A percentile compares a stretch with the other conserved stretches of the same genome.
phyloP scores from a whole-genome alignment of 2,888 invertebrate genomes.

The Plebejus melissa region DNA sequence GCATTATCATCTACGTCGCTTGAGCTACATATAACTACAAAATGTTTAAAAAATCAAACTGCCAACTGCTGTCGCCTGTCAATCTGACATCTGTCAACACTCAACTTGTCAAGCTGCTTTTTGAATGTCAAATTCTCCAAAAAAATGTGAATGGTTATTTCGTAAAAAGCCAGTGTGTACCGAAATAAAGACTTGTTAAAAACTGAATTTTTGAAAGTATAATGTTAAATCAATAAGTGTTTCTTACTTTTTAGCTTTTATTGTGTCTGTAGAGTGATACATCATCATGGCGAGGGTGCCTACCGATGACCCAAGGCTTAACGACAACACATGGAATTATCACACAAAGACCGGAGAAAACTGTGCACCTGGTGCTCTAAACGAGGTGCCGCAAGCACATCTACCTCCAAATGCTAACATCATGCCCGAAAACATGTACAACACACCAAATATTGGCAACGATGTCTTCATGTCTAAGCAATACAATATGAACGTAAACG shows the following conservation, averaged over 20 bases:
- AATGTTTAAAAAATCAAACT: neutral
- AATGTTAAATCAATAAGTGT: slow-evolving; percentile 32
- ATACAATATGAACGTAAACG: slow-evolving; percentile 57
- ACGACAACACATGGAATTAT: slow-evolving; percentile 73
- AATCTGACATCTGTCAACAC: too few species aligned
- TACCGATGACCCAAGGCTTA: slow-evolving; percentile 71
- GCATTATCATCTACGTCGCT: neutral
- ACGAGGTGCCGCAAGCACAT: slow-evolving; percentile 57
- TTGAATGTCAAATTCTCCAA: neutral
- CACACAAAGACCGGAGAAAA: slow-evolving; percentile 61
- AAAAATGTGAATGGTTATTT: slow-evolving; percentile 24
- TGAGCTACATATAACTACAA: neutral
- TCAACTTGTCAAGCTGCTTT: neutral
- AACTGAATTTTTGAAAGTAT: slow-evolving; percentile 15
- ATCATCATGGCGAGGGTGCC: slow-evolving; percentile 77
- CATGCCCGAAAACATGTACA: slow-evolving; percentile 61
- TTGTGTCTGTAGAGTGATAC: slow-evolving; percentile 44
- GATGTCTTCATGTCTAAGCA: slow-evolving; percentile 68
- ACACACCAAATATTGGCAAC: slow-evolving; percentile 53
- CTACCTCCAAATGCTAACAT: slow-evolving; percentile 50
- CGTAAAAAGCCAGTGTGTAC: neutral
- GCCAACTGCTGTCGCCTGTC: neutral
- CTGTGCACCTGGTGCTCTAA: slow-evolving; percentile 56
- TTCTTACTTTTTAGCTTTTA: slow-evolving; percentile 20
- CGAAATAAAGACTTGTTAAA: slow-evolving; percentile 13